Percentiles rank a stretch among this genome's conserved stretches.
These are phyloP conservation scores for Pristionchus entomophagus DNA, from an alignment of 2,888 invertebrate genomes.

Conservation along the genomic window DNA sequence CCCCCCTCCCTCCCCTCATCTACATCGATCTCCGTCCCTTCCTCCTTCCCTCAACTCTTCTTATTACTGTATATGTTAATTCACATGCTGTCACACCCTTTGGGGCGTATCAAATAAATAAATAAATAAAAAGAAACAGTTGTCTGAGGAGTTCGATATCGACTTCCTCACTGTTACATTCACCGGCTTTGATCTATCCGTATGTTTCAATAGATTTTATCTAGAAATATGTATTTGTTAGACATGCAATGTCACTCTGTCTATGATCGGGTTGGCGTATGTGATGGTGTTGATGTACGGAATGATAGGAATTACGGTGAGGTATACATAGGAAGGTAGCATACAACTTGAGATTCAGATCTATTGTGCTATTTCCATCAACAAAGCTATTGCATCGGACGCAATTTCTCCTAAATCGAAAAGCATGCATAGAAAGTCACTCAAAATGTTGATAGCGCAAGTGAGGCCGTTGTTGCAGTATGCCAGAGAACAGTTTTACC, in stretches of 20 bases:
- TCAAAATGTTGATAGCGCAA: not conserved
- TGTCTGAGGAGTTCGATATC: not conserved
- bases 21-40: too few relatives aligned
- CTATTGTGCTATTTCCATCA: not conserved
- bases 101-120: too few relatives aligned
- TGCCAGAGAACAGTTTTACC: not conserved
- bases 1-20: too few relatives aligned
- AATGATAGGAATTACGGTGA: not conserved
- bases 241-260: not conserved
- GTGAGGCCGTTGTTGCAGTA: not conserved
- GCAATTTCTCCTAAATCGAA: slow-evolving; percentile 1
- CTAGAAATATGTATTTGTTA: not conserved
- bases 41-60: too few relatives aligned
- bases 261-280: not conserved
- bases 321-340: not conserved
- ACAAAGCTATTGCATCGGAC: not conserved
- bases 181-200: not conserved
- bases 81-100: too few relatives aligned
- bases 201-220: not conserved
- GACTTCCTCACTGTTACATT: not conserved
- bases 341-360: not conserved
- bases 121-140: too few relatives aligned
- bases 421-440: not conserved
- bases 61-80: too few relatives aligned
- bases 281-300: not conserved